These are phyloP conservation scores for Buceros bicornis DNA, from an alignment of 2,797 vertebrate genomes.

Conservation along the genomic window DNA sequence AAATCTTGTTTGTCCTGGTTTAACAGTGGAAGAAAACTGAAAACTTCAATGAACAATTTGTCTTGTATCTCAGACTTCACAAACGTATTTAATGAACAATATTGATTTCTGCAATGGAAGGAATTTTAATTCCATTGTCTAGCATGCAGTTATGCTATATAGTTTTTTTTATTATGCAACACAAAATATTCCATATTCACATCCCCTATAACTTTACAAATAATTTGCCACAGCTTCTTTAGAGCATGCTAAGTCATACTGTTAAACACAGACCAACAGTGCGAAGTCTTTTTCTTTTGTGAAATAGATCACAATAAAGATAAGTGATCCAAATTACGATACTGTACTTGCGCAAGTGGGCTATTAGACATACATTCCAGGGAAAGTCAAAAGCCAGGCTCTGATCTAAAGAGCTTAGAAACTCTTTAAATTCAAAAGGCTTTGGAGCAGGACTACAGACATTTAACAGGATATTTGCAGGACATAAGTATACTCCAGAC, in stretches of 20 bases:
- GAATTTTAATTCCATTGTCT: not conserved
- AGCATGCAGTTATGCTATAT: not conserved
- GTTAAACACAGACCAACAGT: not conserved
- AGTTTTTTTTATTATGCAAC: not conserved
- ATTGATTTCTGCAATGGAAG: not conserved
- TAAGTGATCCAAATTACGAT: fast-evolving
- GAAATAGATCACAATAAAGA: not conserved
- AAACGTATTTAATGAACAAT: not conserved
- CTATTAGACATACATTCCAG: not conserved
- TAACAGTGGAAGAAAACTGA: not conserved
- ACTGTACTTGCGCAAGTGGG: not conserved
- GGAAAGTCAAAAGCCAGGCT: not conserved
- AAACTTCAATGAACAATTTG: not conserved
- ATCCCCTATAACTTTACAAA: not conserved
- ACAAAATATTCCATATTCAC: not conserved
- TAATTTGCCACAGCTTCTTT: not conserved
- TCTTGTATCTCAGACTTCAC: not conserved
- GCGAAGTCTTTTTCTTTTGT: not conserved
- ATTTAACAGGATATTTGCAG: not conserved
- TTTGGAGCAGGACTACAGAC: not conserved
- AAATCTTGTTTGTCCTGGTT: not conserved
- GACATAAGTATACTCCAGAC: not conserved
- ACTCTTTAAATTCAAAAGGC: not conserved
- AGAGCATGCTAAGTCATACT: not conserved
- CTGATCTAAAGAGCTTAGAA: not conserved